phyloP scores from a whole-genome alignment of 2,113 vertebrate species.

The Mormoops blainvillei region DNA sequence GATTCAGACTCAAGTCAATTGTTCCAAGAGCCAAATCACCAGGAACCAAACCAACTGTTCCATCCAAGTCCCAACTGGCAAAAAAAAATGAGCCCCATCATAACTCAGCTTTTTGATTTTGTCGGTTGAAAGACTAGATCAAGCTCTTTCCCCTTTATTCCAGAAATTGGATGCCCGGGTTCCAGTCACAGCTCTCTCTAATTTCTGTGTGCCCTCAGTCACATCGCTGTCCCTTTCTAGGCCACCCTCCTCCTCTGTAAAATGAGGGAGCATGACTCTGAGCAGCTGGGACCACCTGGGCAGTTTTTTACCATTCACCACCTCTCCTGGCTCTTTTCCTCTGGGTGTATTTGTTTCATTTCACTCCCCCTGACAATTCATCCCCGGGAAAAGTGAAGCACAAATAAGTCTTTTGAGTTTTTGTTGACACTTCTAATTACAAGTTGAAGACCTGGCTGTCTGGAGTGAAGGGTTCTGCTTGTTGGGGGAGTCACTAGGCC shows the following conservation, averaged over 20 bases:
- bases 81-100: neutral
- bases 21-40: neutral
- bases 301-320: neutral
- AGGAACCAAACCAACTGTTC: neutral
- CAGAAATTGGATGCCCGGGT: neutral
- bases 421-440: conserved; percentile 8
- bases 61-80: neutral
- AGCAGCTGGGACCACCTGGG: neutral
- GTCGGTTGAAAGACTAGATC: neutral
- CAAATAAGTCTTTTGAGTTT: neutral
- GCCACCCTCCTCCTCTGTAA: neutral
- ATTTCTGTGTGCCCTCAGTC: neutral
- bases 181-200: neutral
- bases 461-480: neutral
- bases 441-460: neutral
- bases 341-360: neutral
- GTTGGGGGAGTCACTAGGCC: neutral
- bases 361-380: neutral
- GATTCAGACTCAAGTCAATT: neutral
- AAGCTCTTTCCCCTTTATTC: neutral
- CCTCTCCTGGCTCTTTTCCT: neutral
- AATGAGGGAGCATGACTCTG: neutral
- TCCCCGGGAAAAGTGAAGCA: neutral
- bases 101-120: neutral
- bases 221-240: neutral